Conservation (phyloP, 2,888 invertebrate species). For the Rotaria socialis region DNA sequence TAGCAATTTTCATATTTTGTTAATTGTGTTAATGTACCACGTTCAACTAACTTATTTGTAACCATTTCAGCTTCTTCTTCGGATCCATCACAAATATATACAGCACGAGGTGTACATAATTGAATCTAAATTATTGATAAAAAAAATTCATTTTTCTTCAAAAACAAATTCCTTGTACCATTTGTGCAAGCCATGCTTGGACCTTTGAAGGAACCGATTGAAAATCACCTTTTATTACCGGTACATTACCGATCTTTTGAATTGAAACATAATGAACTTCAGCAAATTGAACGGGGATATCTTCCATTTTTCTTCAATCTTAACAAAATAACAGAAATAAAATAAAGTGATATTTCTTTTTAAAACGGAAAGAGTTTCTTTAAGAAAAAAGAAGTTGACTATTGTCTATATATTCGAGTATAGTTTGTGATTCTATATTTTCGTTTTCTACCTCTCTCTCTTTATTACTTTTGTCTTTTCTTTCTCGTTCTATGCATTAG, state of each 20-base stretch:
- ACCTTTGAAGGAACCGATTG: background rate
- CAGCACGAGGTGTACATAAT: constrained; percentile 78
- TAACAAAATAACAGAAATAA: too few relatives aligned
- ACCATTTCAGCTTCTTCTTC: constrained; percentile 74
- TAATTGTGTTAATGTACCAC: constrained; percentile 65
- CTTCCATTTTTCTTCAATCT: background rate
- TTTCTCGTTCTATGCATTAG: too few relatives aligned
- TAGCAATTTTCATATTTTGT: constrained; percentile 12
- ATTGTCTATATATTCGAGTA: too few relatives aligned
- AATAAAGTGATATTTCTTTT: too few relatives aligned
- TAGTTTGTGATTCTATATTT: too few relatives aligned
- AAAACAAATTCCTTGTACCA: background rate
- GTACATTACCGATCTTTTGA: background rate
- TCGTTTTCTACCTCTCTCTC: too few relatives aligned
- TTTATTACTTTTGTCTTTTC: too few relatives aligned
- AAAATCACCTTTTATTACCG: background rate
- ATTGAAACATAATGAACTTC: background rate
- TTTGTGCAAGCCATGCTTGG: background rate
- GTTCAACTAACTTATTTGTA: constrained; percentile 69
- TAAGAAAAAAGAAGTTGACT: too few relatives aligned
- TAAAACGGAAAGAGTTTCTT: too few relatives aligned
- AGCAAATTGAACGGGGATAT: background rate
- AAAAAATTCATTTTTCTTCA: background rate
- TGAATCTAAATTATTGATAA: constrained; percentile 63
- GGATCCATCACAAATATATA: constrained; percentile 88